Evolutionary conservation across 2,113 vertebrate species (phyloP).

Genomic region (Syngnathus floridae): DNA sequence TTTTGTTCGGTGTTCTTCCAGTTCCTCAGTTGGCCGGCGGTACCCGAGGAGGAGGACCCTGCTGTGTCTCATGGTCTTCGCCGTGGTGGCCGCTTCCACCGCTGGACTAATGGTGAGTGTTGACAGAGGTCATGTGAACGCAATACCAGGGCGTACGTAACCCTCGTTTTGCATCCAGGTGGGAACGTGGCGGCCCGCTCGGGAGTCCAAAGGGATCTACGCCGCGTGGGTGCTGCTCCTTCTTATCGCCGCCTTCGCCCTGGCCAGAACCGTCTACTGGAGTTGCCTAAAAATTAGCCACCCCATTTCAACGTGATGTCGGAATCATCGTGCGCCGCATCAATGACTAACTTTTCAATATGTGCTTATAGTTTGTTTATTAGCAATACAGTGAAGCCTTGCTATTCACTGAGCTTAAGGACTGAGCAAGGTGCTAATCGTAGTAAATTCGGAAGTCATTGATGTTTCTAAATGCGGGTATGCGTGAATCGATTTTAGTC

Average conservation of each 20-base stretch:
- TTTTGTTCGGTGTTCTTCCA: slow-evolving; percentile 33
- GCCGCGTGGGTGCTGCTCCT: slow-evolving; percentile 55
- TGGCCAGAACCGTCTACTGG: slow-evolving; percentile 62
- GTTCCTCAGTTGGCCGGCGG: slow-evolving; percentile 80
- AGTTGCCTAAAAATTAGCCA: slow-evolving; percentile 66
- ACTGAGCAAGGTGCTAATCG: not conserved
- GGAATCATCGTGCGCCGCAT: not conserved
- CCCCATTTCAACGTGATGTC: slow-evolving; percentile 53
- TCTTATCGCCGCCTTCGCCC: slow-evolving; percentile 38
- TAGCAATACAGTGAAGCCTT: not conserved
- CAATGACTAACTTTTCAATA: not conserved
- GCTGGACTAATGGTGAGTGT: slow-evolving; percentile 77
- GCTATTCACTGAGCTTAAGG: not conserved
- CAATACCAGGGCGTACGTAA: not conserved
- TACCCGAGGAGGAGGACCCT: slow-evolving; percentile 80
- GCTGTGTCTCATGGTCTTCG: slow-evolving; percentile 76
- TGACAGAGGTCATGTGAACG: not conserved
- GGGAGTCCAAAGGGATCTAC: slow-evolving; percentile 48
- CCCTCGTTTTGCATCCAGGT: slow-evolving; percentile 33
- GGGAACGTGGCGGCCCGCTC: slow-evolving; percentile 50
- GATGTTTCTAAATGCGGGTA: not conserved
- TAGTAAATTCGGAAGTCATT: not conserved
- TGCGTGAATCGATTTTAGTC: too few species aligned
- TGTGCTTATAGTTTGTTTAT: not conserved
- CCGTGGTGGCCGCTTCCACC: slow-evolving; percentile 66